Evolutionary conservation across 2,888 invertebrate genomes (phyloP), one percentile per base, ranked within the genome.

Genomic region (Lepidochrysops patricia): DNA sequence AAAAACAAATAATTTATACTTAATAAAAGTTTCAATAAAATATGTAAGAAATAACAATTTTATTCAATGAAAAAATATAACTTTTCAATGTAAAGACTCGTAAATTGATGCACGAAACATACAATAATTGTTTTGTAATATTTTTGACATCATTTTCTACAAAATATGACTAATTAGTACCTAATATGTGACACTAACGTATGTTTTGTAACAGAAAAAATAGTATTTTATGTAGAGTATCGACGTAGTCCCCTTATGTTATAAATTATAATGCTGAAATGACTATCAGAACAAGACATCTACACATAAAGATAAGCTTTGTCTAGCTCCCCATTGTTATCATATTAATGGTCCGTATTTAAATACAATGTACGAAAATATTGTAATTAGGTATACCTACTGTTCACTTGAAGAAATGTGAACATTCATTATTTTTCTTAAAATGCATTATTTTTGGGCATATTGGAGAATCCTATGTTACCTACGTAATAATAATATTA

Each of bases 281-380:
- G 19, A 43, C 19, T 43, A 43, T 43, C 43, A 15, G 23, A 7
- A 43, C 43, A 43, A 43, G 43, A 43, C 19, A 43, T 43, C 43
- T 43, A 43, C 43, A 7, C 43, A 43, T 43, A 43, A 43, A 43
- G 43, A 43, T 43, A 43, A 19, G 23, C 43, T 43, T 19, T 43
- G 43, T 43, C 43, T 43, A 43, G 19, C 43, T 43, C 43, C 7
- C 43, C 43, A 43, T 43, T 43, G 43, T 43, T 43, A 43, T 43
- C 43, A 23, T 43, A 43, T 43, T 43, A 43, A 43, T 43, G 43
- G 23, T 9, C 15, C 9, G 9, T 43, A 43, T 43, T 43, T 23
- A 43, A 43, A 43, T 43, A 43, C 43, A 43, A 43, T 43, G 43
- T 9, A 43, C 43, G 4, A 19, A 43, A 43, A 43, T 43, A 43